These are phyloP conservation scores for Chromoteleia sp. DNA, from an alignment of 2,888 invertebrate genomes.

Conservation along the genomic window DNA sequence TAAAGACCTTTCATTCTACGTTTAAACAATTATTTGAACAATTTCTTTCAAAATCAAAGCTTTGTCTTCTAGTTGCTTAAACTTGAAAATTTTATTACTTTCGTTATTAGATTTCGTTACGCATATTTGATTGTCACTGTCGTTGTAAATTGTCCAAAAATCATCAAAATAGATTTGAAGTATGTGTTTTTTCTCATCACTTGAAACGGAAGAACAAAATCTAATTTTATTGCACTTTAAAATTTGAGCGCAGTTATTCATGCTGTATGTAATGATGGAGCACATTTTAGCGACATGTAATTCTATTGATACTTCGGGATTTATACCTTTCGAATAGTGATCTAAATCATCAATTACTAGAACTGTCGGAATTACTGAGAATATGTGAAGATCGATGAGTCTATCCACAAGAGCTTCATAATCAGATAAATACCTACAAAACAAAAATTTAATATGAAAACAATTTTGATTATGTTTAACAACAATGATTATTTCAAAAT, in stretches of 20 bases:
- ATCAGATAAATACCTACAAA: constrained; percentile 77
- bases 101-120: constrained; percentile 25
- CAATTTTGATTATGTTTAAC: too few species aligned
- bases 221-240: constrained; percentile 68
- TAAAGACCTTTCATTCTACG: background rate
- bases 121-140: constrained; percentile 44
- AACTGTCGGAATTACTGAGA: constrained; percentile 75
- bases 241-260: constrained; percentile 77
- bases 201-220: constrained; percentile 66
- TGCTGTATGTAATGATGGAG: constrained; percentile 75
- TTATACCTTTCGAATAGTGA: constrained; percentile 72
- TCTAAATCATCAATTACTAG: constrained; percentile 80
- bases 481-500: background rate
- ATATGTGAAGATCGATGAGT: constrained; percentile 77
- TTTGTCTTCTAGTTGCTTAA: constrained; percentile 42
- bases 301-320: constrained; percentile 58
- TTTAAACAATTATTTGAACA: constrained; percentile 11
- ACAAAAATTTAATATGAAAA: background rate
- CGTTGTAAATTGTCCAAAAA: constrained; percentile 65
- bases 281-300: constrained; percentile 76
- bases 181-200: constrained; percentile 14
- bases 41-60: constrained; percentile 58
- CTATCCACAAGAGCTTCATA: constrained; percentile 77
- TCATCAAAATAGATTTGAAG: constrained; percentile 71
- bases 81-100: constrained; percentile 45